A percentile compares a stretch with the other conserved stretches of the same genome.
Evolutionary conservation across 2,113 vertebrate species (phyloP).

Genomic region (Seriola dumerili): DNA sequence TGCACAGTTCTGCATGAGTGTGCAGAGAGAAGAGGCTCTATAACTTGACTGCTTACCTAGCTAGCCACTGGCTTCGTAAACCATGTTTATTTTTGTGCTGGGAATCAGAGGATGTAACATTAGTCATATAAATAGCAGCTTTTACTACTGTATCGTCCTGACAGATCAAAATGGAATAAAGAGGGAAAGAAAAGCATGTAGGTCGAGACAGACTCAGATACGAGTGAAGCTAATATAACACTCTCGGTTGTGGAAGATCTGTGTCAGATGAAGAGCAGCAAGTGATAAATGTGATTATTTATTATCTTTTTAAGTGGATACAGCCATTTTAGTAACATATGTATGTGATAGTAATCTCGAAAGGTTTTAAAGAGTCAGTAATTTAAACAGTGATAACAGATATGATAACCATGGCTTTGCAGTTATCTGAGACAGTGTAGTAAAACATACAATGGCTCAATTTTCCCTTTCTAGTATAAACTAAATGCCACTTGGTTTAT

Average conservation of each 20-base stretch:
- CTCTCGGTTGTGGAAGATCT: neutral
- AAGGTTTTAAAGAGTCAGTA: conserved; percentile 26
- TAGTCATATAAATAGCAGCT: neutral
- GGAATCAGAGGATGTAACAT: neutral
- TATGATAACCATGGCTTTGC: neutral
- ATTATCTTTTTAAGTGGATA: neutral
- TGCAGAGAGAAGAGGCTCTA: neutral
- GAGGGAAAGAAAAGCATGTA: neutral
- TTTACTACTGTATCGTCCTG: neutral
- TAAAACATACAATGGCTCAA: conserved; percentile 13
- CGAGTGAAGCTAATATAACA: conserved; percentile 2
- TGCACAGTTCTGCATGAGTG: neutral
- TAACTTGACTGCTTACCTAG: neutral
- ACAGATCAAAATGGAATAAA: neutral
- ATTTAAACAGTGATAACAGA: conserved; percentile 28
- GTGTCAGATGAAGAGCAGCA: neutral
- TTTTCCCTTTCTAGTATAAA: conserved; percentile 13
- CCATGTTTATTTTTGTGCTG: neutral
- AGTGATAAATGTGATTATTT: neutral
- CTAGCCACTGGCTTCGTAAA: neutral
- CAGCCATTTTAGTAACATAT: conserved; percentile 2
- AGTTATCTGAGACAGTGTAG: conserved; percentile 12
- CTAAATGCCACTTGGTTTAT: conserved; percentile 1
- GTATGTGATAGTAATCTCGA: conserved; percentile 9
- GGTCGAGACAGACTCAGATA: neutral